Conservation (phyloP, 2,113 vertebrate species). For the Gadus chalcogrammus region DNA sequence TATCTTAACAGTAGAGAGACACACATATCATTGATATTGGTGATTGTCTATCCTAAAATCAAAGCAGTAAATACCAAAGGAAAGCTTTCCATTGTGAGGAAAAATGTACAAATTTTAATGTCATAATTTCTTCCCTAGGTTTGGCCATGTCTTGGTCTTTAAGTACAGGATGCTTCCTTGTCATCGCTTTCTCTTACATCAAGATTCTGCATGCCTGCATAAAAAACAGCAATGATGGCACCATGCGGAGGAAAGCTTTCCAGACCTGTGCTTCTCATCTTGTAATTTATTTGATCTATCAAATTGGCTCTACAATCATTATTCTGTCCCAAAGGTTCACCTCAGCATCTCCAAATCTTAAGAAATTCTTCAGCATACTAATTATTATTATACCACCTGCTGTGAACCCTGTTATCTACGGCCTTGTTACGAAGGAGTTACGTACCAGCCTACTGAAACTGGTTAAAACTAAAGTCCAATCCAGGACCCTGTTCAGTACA, state of each 20-base stretch:
- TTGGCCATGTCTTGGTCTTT: conserved; percentile 37
- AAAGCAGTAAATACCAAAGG: too few species aligned
- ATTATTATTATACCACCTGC: conserved; percentile 42
- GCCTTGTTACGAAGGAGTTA: conserved; percentile 53
- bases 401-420: conserved; percentile 57
- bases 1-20: too few species aligned
- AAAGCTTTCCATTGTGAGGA: too few species aligned
- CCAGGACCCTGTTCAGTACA: neutral
- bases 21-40: too few species aligned
- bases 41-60: too few species aligned
- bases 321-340: conserved; percentile 39
- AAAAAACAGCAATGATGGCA: conserved; percentile 1
- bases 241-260: conserved; percentile 41
- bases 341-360: conserved; percentile 32
- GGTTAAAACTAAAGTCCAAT: neutral
- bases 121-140: conserved; percentile 29
- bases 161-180: conserved; percentile 42
- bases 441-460: conserved; percentile 39
- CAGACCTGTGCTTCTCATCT: conserved; percentile 57
- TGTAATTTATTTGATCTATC: conserved; percentile 39
- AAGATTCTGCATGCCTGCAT: conserved; percentile 44
- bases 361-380: conserved; percentile 51
- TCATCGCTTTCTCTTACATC: conserved; percentile 55
- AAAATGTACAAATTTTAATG: neutral
- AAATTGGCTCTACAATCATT: conserved; percentile 5